Percentiles rank a stretch among this genome's conserved stretches.
These are phyloP conservation scores for Scomber japonicus DNA, from an alignment of 2,113 vertebrate species.

Conservation along the genomic window DNA sequence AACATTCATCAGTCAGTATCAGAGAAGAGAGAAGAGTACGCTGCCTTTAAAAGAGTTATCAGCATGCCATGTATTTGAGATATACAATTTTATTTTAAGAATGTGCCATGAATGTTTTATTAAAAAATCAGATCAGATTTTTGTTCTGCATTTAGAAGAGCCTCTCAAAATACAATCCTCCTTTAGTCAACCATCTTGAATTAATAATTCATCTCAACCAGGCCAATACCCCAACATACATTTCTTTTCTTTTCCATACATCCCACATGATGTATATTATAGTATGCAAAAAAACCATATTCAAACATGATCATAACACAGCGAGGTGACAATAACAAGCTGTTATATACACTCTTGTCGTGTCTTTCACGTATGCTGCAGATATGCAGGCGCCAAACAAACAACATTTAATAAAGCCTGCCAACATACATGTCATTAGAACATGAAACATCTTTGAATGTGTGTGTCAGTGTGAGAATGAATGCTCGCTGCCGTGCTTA, in stretches of 20 bases:
- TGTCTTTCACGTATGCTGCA: background rate
- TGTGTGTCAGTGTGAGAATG: background rate
- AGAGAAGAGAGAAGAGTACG: background rate
- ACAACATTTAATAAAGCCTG: background rate
- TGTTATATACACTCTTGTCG: background rate
- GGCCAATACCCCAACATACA: background rate
- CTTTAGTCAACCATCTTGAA: no score
- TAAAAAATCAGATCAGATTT: background rate
- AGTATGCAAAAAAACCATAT: background rate
- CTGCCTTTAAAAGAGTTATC: background rate
- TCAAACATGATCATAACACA: background rate
- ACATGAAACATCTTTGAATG: background rate
- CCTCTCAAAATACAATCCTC: no score
- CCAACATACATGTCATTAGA: slow-evolving; percentile 10
- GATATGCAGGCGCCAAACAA: background rate
- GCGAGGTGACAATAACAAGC: background rate
- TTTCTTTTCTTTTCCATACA: background rate
- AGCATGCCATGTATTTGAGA: background rate
- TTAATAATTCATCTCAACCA: no score
- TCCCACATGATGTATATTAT: background rate
- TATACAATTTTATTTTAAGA: background rate
- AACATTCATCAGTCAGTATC: background rate
- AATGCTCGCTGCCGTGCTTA: slow-evolving; percentile 7
- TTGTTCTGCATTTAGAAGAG: background rate
- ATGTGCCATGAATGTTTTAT: background rate